phyloP scores from a whole-genome alignment of 2,888 invertebrate species.

The Sarcophaga variegata region DNA sequence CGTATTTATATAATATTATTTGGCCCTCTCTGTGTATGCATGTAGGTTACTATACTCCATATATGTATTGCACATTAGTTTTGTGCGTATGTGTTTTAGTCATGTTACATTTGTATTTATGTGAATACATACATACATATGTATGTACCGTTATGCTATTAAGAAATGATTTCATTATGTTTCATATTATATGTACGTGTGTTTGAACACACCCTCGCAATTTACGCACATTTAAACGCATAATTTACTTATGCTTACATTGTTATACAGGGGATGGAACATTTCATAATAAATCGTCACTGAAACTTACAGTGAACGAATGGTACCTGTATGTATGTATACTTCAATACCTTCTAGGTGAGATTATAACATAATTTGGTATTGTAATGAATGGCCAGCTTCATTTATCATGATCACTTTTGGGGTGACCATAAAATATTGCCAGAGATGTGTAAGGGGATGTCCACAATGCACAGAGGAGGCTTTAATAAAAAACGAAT shows the following conservation, averaged over 20 bases:
- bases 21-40: not conserved
- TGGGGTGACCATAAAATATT: no score
- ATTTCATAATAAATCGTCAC: not conserved
- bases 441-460: no score
- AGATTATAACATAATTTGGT: not conserved
- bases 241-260: not conserved
- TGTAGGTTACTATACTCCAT: not conserved
- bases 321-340: not conserved
- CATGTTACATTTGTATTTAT: conserved; percentile 17
- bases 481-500: no score
- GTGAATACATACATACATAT: not conserved
- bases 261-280: not conserved
- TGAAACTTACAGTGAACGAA: not conserved
- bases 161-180: conserved; percentile 49
- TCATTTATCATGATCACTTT: no score
- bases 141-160: conserved; percentile 27
- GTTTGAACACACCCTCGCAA: not conserved
- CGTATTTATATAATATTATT: not conserved
- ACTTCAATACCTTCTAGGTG: not conserved
- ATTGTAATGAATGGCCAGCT: no score
- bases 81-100: conserved; percentile 12
- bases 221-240: not conserved
- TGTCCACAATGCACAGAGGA: no score
- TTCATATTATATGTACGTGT: conserved; percentile 1
- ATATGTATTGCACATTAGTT: not conserved